Base-by-base conservation (phyloP, 2,797 vertebrate species). In the Pantherophis vulpinus region DNA sequence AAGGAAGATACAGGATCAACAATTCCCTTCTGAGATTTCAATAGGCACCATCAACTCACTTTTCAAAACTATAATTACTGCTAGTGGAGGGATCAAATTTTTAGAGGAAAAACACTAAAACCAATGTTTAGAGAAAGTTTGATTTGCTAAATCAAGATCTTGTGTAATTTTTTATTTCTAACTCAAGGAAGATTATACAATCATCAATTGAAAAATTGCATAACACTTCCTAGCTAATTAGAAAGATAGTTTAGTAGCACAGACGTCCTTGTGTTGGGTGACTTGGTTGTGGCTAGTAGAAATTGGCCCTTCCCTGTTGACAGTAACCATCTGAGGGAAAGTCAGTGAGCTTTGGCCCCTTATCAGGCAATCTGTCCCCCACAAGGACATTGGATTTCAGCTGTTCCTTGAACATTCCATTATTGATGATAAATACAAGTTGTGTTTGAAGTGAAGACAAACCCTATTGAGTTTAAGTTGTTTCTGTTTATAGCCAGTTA, bases 401-500 rank as follows among this genome's bases (percentile, higher is more conserved):
- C 95, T 96, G 95, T 93, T 61, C 94, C 66, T 70, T 93, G 94
- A 97, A 94, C 5, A 94, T 93, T 90, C 37, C 60, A 61, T 93
- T 96, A 96, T 96, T 97, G 96, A 95, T 95, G 93, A 95, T 96
- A 97, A 97, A 97, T 96, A 97, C 96, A 95, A 55, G 0, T 93
- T 95, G 95, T 97, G 97, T 97, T 97, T 97, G 94, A 95, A 96
- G 94, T 97, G 95, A 96, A 95, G 96, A 97, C 96, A 97, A 91
- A 96, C 96, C 96, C 95, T 94, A 96, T 97, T 1, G 93, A 93
- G 94, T 95, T 94, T 14, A 92, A 96, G 92, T 93, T 91, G 87
- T 0, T 95, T 92, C 92, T 47, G 92, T 88, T 91, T 42, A 63
- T 42, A 42, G 60, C 95, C 88, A 94, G 97, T 51, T 93, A 91